Evolutionary conservation across 2,113 vertebrate species (phyloP).

Genomic region (Oryzias celebensis): DNA sequence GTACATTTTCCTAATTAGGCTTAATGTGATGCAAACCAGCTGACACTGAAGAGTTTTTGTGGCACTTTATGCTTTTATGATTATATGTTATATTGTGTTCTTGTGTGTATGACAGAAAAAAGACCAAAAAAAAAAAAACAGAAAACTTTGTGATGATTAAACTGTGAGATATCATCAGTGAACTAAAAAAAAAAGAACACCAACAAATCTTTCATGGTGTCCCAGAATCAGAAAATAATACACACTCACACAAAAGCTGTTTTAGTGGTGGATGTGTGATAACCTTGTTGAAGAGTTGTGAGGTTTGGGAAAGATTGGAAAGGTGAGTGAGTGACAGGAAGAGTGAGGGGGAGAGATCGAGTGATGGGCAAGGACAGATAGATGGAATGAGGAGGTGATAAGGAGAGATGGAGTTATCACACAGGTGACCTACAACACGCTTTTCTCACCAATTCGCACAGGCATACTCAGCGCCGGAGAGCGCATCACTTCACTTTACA

Average conservation of each 20-base stretch:
- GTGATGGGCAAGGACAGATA: conserved; percentile 69
- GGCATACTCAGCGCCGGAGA: conserved; percentile 10
- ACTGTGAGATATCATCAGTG: conserved; percentile 16
- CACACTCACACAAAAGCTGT: conserved; percentile 22
- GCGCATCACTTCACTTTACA: conserved; percentile 26
- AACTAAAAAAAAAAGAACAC: conserved; percentile 1
- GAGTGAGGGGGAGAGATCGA: conserved; percentile 57
- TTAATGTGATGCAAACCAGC: conserved; percentile 60
- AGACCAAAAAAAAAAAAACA: conserved; percentile 23
- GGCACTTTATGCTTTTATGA: conserved; percentile 17
- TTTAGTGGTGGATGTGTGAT: conserved; percentile 45
- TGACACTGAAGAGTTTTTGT: conserved; percentile 38
- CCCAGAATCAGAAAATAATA: conserved; percentile 28
- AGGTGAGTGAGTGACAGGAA: conserved; percentile 61
- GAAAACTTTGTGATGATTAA: conserved; percentile 38
- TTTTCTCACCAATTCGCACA: conserved; percentile 16
- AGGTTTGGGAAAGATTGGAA: conserved; percentile 60
- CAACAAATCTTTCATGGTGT: conserved; percentile 33
- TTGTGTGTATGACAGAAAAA: conserved; percentile 1
- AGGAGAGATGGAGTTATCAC: conserved; percentile 66
- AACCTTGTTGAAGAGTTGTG: conserved; percentile 62
- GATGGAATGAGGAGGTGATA: conserved; percentile 65
- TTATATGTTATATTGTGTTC: conserved; percentile 23
- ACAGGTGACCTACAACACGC: conserved; percentile 59
- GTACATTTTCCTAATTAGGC: conserved; percentile 49